phyloP scores from a whole-genome alignment of 2,113 vertebrate species.

The Herpetotheres cachinnans region DNA sequence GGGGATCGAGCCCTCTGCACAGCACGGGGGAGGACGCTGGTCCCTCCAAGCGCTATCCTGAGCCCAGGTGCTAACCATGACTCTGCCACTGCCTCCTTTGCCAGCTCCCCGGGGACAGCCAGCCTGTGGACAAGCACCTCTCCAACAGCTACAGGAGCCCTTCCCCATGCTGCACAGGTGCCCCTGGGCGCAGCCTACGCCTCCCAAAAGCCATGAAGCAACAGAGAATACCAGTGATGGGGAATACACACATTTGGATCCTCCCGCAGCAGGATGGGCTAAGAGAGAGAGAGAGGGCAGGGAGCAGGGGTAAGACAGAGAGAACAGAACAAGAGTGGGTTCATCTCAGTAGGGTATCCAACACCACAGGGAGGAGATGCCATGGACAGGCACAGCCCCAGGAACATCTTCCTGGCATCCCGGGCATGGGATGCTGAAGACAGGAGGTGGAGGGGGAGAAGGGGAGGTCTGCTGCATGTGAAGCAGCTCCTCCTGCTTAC shows the following conservation, averaged over 20 bases:
- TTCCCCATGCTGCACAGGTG: slow-evolving; percentile 39
- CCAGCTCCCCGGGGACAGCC: not conserved
- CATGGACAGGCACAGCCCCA: not conserved
- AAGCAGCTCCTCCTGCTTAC: not conserved
- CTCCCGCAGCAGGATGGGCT: slow-evolving; percentile 79
- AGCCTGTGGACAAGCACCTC: not conserved
- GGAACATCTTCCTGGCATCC: not conserved
- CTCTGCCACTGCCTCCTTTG: not conserved
- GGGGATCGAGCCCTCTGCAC: not conserved
- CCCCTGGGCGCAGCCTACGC: slow-evolving; percentile 1
- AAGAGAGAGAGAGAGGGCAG: slow-evolving; percentile 64
- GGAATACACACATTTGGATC: slow-evolving; percentile 84
- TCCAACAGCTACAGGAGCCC: not conserved
- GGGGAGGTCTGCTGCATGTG: not conserved
- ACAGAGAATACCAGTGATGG: slow-evolving; percentile 64
- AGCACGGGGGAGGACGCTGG: not conserved
- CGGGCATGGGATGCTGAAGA: not conserved
- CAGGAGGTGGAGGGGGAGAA: not conserved
- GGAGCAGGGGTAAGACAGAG: slow-evolving; percentile 60
- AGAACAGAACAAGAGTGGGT: slow-evolving; percentile 71
- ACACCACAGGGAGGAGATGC: not conserved
- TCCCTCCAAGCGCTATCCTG: not conserved
- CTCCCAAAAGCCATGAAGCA: slow-evolving; percentile 59
- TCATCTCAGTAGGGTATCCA: slow-evolving; percentile 37
- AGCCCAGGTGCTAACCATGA: fast-evolving